Evolutionary conservation across 2,888 invertebrate species (phyloP), one percentile per base, ranked within the genome.

Genomic region (Sphaeridia pumilis): DNA sequence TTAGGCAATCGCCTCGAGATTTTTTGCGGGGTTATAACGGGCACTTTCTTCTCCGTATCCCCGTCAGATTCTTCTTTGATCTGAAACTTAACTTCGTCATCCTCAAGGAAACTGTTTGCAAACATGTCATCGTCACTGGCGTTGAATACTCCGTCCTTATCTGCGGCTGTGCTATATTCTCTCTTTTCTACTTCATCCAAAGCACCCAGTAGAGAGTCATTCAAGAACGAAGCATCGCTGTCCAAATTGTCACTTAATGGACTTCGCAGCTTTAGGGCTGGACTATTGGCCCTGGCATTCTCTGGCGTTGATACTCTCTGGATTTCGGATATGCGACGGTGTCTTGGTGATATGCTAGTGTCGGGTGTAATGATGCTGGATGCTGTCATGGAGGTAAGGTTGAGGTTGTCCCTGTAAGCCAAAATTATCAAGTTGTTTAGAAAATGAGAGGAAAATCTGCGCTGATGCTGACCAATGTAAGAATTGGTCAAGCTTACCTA

Each of bases 131-230:
- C 38, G 5, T 38, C 38, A 17, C 12, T 5, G 17, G 38, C 17
- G 4, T 5, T 20, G 20, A 38, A 38, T 5, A 38, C 7, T 7
- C 31, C 31, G 20, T 38, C 38, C 20, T 38, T 5, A 12, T 14
- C 12, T 5, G 20, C 38, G 20, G 12, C 38, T 17, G 20, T 38
- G n/a, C n/a, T n/a, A n/a, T n/a, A n/a, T 14, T 42, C 28, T n/a
- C 14, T 21, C 4, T 21, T 17, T 27, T 41, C 42, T 3, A 36
- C 49, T 38, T 38, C 27, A n/a, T 48, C 48, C 26, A 48, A 21
- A n/a, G 41, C 48, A 12, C 38, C 36, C 34, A 48, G 17, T 2
- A 48, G 14, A 1, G 48, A 48, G 7, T 38, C 48, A n/a, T 49
- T 49, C 2, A 28, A 12, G n/a, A 49, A 42, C 3, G 49, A 49